These are phyloP conservation scores for Lacerta viridis DNA, from an alignment of 2,797 vertebrate species.

Conservation along the genomic window DNA sequence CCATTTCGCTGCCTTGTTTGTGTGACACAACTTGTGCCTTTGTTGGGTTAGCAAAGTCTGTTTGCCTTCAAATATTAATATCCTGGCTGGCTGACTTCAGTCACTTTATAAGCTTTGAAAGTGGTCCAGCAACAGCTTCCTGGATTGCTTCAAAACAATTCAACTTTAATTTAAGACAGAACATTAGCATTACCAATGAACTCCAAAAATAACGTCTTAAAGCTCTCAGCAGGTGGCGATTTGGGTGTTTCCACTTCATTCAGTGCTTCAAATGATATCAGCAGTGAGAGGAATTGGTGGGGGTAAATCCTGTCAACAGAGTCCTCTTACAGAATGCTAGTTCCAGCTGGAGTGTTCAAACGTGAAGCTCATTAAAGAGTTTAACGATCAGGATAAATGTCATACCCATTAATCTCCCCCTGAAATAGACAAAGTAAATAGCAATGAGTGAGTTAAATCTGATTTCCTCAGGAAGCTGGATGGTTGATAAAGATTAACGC, in stretches of 20 bases:
- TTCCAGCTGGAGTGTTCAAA: conserved; percentile 60
- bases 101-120: conserved; percentile 48
- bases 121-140: conserved; percentile 51
- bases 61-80: conserved; percentile 50
- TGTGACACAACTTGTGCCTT: conserved; percentile 7
- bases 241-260: conserved; percentile 26
- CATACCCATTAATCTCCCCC: conserved; percentile 73
- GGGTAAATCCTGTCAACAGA: conserved; percentile 56
- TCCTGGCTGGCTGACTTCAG: conserved; percentile 48
- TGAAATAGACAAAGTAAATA: conserved; percentile 65
- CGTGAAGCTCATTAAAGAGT: conserved; percentile 68
- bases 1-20: conserved; percentile 1
- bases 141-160: conserved; percentile 62
- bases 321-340: conserved; percentile 51
- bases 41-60: conserved; percentile 9
- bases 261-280: conserved; percentile 33
- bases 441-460: conserved; percentile 61
- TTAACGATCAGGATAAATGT: conserved; percentile 73
- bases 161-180: conserved; percentile 65
- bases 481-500: conserved; percentile 35
- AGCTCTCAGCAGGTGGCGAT: conserved; percentile 38
- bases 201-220: conserved; percentile 21
- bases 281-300: conserved; percentile 25
- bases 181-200: conserved; percentile 50
- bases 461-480: conserved; percentile 64